Conservation (phyloP, 2,113 vertebrate species). For the Centropus unirufus region DNA sequence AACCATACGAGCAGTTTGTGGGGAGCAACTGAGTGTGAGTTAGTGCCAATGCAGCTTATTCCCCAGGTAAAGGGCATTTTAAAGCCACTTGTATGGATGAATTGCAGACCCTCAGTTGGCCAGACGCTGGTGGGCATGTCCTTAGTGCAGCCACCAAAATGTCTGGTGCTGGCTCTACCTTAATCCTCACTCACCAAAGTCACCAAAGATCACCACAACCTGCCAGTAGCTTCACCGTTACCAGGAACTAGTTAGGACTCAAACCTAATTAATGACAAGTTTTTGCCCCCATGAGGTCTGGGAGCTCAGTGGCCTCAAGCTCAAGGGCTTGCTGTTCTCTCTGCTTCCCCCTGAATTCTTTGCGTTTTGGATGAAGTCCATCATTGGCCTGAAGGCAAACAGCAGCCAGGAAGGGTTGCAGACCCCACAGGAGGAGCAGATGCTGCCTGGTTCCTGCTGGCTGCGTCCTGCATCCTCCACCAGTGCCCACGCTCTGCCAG, state of each 20-base stretch:
- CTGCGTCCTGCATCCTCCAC: accelerated
- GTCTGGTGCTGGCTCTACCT: neutral
- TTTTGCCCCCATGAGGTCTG: neutral
- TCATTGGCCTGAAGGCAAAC: accelerated
- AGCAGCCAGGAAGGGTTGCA: neutral
- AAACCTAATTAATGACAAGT: neutral
- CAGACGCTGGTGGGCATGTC: accelerated
- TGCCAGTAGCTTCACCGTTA: neutral
- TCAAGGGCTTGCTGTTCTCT: neutral
- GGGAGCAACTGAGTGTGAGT: neutral
- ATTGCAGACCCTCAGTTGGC: neutral
- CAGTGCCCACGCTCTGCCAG: accelerated
- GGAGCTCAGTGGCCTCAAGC: neutral
- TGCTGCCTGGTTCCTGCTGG: neutral
- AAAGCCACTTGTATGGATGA: neutral
- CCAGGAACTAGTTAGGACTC: neutral
- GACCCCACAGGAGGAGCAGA: neutral
- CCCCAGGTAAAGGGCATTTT: neutral
- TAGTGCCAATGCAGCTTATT: neutral
- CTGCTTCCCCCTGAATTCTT: neutral
- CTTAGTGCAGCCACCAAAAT: neutral
- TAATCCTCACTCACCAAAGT: neutral
- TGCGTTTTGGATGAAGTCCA: neutral
- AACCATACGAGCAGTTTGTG: neutral
- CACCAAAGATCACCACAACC: neutral